Evolutionary conservation across 1,140 invertebrate genomes (phyloP), one percentile per base, ranked within the genome.

Genomic region (Mycetomoellerius zeteki): DNA sequence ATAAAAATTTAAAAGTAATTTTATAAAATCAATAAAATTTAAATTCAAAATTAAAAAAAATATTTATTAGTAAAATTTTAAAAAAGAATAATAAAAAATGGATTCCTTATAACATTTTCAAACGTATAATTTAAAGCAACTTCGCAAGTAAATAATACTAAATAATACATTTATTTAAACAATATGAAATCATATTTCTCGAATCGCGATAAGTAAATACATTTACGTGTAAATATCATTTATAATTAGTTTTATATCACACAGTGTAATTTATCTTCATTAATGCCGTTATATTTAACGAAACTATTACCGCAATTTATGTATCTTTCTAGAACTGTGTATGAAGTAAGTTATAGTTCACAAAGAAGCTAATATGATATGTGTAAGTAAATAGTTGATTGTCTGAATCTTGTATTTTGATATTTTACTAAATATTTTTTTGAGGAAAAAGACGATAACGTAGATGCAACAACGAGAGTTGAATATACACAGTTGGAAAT

Each of bases 401-500:
- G 10, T n/a, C 10, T 43, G 37, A 19, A 10, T 24, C 12, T 82
- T 21, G 0, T 19, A 67, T 54, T 27, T 5, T 16, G 19, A 56
- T 43, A 82, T 73, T 58, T 47, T 30, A 6, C 4, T 8, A 12
- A 30, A 43, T 19, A 33, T 8, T 33, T 27, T 82, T 33, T 19
- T 47, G 7, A 7, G 3, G 21, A 10, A 21, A 16, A 37, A 81
- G 3, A 16, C 30, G 67, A 77, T 69, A 58, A 65, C 30, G 52
- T 56, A 24, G 54, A 19, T 30, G 24, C 19, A 60, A 80, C 54
- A n/a, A 19, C 16, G 10, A 81, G 75, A 86, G 64, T 89, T 86
- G 89, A 90, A 87, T 89, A 89, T 58, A 82, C 89, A 90, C 86
- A 76, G 89, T 94, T 50, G 90, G 89, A 94, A 94, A 94, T 95